Base-by-base conservation (phyloP, 2,888 invertebrate genomes). In the Abscondita cerata region DNA sequence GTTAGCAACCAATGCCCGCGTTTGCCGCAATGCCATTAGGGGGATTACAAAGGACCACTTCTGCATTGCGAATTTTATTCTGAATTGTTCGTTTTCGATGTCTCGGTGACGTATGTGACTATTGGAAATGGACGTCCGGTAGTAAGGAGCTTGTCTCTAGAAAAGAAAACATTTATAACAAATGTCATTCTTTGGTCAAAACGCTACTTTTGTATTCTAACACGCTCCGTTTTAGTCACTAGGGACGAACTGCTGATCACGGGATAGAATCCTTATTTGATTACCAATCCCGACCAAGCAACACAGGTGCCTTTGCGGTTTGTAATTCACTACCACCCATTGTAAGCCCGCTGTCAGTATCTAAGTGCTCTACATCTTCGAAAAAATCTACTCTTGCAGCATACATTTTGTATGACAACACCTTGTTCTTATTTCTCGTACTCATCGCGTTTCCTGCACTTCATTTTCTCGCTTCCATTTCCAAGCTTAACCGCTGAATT, bases 391-490 rank as follows among this genome's bases (percentile, higher is more conserved):
- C 78, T 78, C 73, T 75, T 76, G 73, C 68, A 70, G 68, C 76
- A 78, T 78, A 74, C 76, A 78, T 78, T 75, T 78, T 78, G 75
- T 75, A 78, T 76, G 76, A 74, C 75, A 71, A 72, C 71, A 74
- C 73, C 71, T 72, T 70, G 66, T 70, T 73, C 69, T 70, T 72
- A 68, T 71, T 71, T 68, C 69, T 69, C 68, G 66, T 62, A 67
- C 66, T 64, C 62, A 66, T 65, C 64, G 66, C 64, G 66, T 66
- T 69, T 66, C 70, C 66, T 68, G 72, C 72, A 72, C 73, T 74
- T 73, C 73, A 75, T 74, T 73, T 74, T 67, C 72, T 69, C 67
- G 50, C 63, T 66, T 62, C 61, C 63, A 67, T 67, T 64, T 64
- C 63, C 67, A 52, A 63, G 68, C 67, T 68, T 66, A 67, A 68